These are phyloP conservation scores for Polypedilum pembai DNA, from an alignment of 1,140 invertebrate species.

Conservation along the genomic window DNA sequence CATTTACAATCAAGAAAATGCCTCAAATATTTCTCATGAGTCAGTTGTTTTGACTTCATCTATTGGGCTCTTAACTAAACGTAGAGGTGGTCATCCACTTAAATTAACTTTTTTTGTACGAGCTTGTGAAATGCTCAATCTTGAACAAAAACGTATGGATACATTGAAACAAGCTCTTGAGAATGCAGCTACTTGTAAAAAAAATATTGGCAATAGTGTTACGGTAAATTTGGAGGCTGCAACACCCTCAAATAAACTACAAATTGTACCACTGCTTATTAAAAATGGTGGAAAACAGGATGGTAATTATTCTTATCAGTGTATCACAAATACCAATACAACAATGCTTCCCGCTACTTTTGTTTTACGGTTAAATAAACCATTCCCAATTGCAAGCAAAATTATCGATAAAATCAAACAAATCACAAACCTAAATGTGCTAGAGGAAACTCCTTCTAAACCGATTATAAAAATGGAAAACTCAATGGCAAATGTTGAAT, in stretches of 20 bases:
- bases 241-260: constrained; percentile 69
- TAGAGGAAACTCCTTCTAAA: constrained; percentile 9
- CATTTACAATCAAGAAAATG: constrained; percentile 9
- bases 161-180: constrained; percentile 61
- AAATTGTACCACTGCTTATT: constrained; percentile 71
- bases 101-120: constrained; percentile 90
- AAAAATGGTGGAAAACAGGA: constrained; percentile 59
- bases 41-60: constrained; percentile 83
- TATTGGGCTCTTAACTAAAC: constrained; percentile 71
- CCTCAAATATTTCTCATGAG: constrained; percentile 48
- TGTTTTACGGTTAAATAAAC: constrained; percentile 75
- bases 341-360: constrained; percentile 84
- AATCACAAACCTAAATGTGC: constrained; percentile 29
- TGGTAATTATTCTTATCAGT: constrained; percentile 77
- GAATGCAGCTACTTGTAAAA: constrained; percentile 52
- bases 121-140: constrained; percentile 84
- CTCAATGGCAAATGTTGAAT: constrained; percentile 32
- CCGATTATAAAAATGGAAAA: not conserved
- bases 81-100: constrained; percentile 82
- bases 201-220: constrained; percentile 69
- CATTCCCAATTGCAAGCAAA: constrained; percentile 74
- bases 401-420: constrained; percentile 62
- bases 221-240: constrained; percentile 88
- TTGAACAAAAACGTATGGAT: constrained; percentile 61
- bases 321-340: constrained; percentile 73